Base-by-base conservation (phyloP, 2,113 vertebrate genomes). In the Crotalus tigris region DNA sequence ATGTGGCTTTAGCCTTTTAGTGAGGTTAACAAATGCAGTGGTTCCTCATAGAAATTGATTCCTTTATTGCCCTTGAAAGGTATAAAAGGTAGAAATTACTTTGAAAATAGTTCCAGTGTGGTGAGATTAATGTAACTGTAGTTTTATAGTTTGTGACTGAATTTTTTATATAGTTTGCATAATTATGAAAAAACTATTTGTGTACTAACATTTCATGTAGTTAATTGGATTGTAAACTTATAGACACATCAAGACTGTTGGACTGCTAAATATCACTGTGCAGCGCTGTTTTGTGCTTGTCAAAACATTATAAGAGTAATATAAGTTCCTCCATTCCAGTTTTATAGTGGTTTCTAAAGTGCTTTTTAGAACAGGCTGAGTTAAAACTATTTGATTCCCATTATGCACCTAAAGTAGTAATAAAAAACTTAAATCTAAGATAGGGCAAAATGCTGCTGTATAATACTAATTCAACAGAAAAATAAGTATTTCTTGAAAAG, bases 321-420 rank as follows among this genome's bases (percentile, higher is more conserved):
- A 46, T 46, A 46, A 86, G 88, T 92, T 93, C 88, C 92, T 91
- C 90, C 91, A 81, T 96, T 94, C 87, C 85, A 39, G 85, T 95
- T 94, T 93, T 94, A 88, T 55, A 59, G 51, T 88, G 55, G n/a
- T 85, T 93, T 93, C 93, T 93, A 89, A 86, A 93, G 93, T 91
- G 89, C 26, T 61, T 90, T 57, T 93, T 89, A 88, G 94, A 95
- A 94, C 51, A 3, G 33, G 53, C 17, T 94, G 93, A 93, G 49
- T 95, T 96, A 91, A 90, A 94, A 92, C 96, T 95, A 88, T 92
- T 95, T 19, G 8, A 23, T 54, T 92, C 55, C 46, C 94, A 90
- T 95, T 95, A 92, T 6, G 12, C 55, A 95, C 85, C 91, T 92
- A 23, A 57, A 64, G 88, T 87, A 53, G 44, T 54, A 87, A 92